A percentile compares a stretch with the other conserved stretches of the same genome.
These are phyloP conservation scores for Xiphorhynchus elegans DNA, from an alignment of 2,113 vertebrate genomes.

Conservation along the genomic window DNA sequence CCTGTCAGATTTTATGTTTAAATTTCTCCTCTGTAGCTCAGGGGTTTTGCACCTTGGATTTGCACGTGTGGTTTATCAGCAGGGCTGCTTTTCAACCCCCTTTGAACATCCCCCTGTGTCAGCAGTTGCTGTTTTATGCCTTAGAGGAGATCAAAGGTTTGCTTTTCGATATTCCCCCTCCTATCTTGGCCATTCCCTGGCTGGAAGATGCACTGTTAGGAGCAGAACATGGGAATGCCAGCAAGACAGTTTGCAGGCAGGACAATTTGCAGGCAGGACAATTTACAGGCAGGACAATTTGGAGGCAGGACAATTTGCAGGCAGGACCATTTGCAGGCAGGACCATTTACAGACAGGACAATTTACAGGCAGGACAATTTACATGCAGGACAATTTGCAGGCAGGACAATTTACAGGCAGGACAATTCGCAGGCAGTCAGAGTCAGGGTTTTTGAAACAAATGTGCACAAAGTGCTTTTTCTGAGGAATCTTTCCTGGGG, in stretches of 20 bases:
- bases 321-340: no score
- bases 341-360: not conserved
- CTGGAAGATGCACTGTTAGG: not conserved
- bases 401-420: not conserved
- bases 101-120: not conserved
- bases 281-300: no score
- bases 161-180: not conserved
- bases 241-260: not conserved
- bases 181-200: not conserved
- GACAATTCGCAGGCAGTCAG: not conserved
- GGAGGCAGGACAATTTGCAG: no score
- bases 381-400: no score
- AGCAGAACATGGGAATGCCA: not conserved
- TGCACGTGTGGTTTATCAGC: not conserved
- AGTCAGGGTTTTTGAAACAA: not conserved
- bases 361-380: not conserved
- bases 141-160: not conserved
- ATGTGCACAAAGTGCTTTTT: not conserved
- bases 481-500: fast-evolving
- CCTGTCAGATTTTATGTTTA: not conserved
- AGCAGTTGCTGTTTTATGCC: not conserved
- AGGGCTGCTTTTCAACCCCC: not conserved
- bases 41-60: no score
- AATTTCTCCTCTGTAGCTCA: not conserved
- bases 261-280: not conserved